Base-by-base conservation (phyloP, 35 echinoderm and acorn worm species). In the Anneissia japonica region DNA sequence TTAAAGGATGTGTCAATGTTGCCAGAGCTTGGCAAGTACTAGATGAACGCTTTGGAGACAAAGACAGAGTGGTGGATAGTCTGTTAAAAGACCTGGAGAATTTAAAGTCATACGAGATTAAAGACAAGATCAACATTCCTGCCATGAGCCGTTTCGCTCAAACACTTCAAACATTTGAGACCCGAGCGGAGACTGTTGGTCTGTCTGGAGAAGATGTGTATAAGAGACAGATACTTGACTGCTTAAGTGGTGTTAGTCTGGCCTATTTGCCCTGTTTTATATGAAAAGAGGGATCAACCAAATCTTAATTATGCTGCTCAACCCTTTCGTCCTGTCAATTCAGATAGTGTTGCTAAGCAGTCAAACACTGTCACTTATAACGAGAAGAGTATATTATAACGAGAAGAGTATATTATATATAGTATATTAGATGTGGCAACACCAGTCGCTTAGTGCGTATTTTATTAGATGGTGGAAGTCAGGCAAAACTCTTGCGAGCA, bases 401-500 rank as follows among this genome's bases (percentile, higher is more conserved):
- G n/a, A n/a, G n/a, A n/a, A n/a, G n/a, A n/a, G n/a, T n/a, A n/a
- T n/a, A n/a, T n/a, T n/a, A n/a, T n/a, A n/a, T n/a, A n/a, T n/a
- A 87, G 17, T 89, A 88, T 77, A 31, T 92, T 14, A 29, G 46
- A 74, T 80, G 74, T 32, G 76, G 91, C 19, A 86, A 93, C 30
- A 30, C 34, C 34, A 74, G 77, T 31, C 77, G 76, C 35, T 17
- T 81, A 30, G 91, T 93, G 76, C 91, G 91, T 37, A 89, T 93
- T 0, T 75, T 93, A 41, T 79, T 90, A 30, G 91, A 93, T 81
- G 91, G 83, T 82, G 87, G 91, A 35, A 93, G 91, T 74, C 87
- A 90, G 34, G 82, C 91, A 21, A 86, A 87, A 82, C 87, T 89
- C 28, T 40, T 84, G 46, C 85, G 91, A 32, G 79, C 89, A 86